Percentiles rank a stretch among this genome's conserved stretches.
Conservation (phyloP, 2,888 invertebrate species). For the Clivina fossor region DNA sequence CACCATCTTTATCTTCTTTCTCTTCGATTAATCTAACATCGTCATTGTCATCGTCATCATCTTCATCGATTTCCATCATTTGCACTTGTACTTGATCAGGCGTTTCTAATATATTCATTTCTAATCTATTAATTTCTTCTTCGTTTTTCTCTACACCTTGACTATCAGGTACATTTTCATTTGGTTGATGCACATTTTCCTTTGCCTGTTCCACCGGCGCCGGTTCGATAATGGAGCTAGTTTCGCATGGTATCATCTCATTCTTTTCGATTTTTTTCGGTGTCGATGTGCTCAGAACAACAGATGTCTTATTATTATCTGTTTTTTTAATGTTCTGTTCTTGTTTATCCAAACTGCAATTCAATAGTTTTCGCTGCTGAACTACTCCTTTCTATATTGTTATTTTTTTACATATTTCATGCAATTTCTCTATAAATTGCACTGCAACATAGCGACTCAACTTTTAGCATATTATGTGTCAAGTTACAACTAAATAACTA, state of each 20-base stretch:
- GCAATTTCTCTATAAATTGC: slow-evolving; percentile 3
- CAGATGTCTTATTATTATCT: slow-evolving; percentile 12
- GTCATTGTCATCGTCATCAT: neutral
- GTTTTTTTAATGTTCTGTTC: slow-evolving; percentile 8
- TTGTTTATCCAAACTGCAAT: slow-evolving; percentile 26
- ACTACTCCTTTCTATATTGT: too few relatives aligned
- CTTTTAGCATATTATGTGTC: too few relatives aligned
- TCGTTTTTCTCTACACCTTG: neutral
- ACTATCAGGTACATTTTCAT: neutral
- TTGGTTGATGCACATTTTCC: slow-evolving; percentile 1
- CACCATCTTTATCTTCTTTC: slow-evolving; percentile 35
- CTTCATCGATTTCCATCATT: slow-evolving; percentile 24
- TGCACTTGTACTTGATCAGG: slow-evolving; percentile 10
- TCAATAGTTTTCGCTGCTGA: slow-evolving; percentile 27
- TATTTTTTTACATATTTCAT: too few relatives aligned
- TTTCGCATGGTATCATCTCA: slow-evolving; percentile 18
- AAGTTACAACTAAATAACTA: too few relatives aligned
- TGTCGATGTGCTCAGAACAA: slow-evolving; percentile 30
- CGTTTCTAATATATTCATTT: too few relatives aligned
- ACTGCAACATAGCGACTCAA: neutral
- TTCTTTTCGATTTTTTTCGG: slow-evolving; percentile 19
- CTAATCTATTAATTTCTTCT: too few relatives aligned
- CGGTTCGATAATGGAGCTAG: slow-evolving; percentile 8
- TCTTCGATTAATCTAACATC: slow-evolving; percentile 27
- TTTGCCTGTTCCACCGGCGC: neutral